Base-by-base conservation (phyloP, 2,888 invertebrate genomes). In the Dolomedes plantarius region DNA sequence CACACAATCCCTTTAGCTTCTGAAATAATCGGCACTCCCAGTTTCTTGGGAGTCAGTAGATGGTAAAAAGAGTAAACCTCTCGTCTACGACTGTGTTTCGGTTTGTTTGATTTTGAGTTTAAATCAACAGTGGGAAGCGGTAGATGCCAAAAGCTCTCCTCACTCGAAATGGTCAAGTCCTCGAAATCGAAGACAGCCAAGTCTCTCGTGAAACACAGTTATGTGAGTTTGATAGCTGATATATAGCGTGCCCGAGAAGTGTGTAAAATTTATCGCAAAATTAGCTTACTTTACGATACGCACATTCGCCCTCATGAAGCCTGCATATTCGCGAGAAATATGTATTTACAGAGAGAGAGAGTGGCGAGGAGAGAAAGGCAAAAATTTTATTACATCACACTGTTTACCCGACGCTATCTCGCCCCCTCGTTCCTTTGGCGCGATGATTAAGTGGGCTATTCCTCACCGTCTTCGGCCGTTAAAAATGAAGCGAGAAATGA, bases 401-500 rank as follows among this genome's bases (percentile, higher is more conserved):
- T 23, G 23, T 23, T 23, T 56, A 56, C 46, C 16, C 46, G 9
- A 46, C 46, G 16, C 11, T 46, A 46, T 23, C 23, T 13, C 46
- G 2, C 46, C 7, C 46, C 16, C 46, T 2, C 41, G 41, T 46
- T 56, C 23, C 56, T 23, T 56, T 23, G 6, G 56, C 56, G 5
- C 19, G 56, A 56, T 56, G 56, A 56, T 56, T 56, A 56, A 56
- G 23, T 46, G 23, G 56, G 13, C 56, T 5, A 56, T 56, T 56
- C 56, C 56, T 67, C 67, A 31, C 67, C 27, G 62, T 23, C 73
- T 65, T 77, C 27, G 32, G 28, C 69, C 46, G 73, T 80, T 80
- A 80, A 80, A 80, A 80, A 72, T 80, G 80, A 65, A 67, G 73
- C 28, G 65, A 36, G 46, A 83, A 83, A 83, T 83, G 76, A 75